Percentiles rank a stretch among this genome's conserved stretches.
These are phyloP conservation scores for Laterallus jamaicensis DNA, from an alignment of 2,113 vertebrate genomes.

Conservation along the genomic window DNA sequence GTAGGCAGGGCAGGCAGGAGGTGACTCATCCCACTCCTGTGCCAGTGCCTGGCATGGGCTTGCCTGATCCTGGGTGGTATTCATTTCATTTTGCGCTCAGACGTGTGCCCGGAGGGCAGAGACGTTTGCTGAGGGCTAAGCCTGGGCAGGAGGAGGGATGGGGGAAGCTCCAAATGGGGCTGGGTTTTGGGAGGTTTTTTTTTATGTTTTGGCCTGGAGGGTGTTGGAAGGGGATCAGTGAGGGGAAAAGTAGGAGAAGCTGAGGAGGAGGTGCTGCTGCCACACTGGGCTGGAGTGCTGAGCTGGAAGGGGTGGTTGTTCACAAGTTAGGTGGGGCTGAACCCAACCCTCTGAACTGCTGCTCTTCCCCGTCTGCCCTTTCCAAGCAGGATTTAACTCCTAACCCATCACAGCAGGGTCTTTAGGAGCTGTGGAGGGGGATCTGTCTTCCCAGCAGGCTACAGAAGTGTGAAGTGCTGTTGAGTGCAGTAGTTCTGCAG, in stretches of 20 bases:
- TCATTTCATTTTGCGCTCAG: not conserved
- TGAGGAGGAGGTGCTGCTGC: not conserved
- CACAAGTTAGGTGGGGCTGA: rapidly evolving
- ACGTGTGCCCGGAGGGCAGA: not conserved
- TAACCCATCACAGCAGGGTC: too few relatives aligned
- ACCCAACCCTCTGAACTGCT: not conserved
- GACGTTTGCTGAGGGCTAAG: not conserved
- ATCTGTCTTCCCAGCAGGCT: not conserved
- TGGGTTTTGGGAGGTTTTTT: too few relatives aligned
- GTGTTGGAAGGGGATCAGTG: not conserved
- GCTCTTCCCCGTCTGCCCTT: not conserved
- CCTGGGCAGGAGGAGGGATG: not conserved
- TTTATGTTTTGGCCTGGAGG: not conserved
- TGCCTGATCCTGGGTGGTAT: constrained; percentile 54
- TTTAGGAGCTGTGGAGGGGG: not conserved
- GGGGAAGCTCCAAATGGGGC: not conserved
- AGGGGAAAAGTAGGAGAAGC: not conserved
- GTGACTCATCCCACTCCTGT: not conserved
- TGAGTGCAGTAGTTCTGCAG: not conserved
- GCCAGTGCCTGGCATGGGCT: not conserved
- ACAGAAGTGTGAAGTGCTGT: not conserved
- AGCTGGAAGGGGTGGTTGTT: not conserved
- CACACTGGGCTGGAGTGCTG: too few relatives aligned
- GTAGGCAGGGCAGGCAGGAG: not conserved
- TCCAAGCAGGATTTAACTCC: not conserved